A percentile compares a stretch with the other conserved stretches of the same genome.
Conservation (phyloP, 2,888 invertebrate genomes). For the Microplitis manilae region DNA sequence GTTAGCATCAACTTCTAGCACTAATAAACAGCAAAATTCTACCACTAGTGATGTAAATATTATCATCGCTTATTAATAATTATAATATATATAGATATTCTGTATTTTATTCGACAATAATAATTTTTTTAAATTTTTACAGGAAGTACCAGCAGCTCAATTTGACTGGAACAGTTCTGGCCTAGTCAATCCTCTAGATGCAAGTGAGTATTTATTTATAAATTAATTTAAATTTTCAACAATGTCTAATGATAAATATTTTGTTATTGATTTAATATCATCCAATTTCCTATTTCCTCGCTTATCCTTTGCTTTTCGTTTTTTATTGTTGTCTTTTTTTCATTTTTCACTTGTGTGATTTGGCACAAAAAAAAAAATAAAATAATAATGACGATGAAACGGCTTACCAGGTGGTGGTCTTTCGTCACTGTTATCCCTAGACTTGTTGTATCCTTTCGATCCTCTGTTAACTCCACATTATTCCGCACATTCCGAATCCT, state of each 20-base stretch:
- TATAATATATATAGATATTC: neutral
- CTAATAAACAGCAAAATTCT: constrained; percentile 49
- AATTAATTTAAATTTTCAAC: constrained; percentile 28
- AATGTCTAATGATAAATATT: constrained; percentile 51
- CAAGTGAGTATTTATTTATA: constrained; percentile 63
- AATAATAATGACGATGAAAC: neutral
- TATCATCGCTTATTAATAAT: neutral
- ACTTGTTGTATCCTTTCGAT: constrained; percentile 70
- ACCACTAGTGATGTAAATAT: constrained; percentile 59
- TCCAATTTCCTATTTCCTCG: constrained; percentile 41
- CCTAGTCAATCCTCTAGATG: constrained; percentile 81
- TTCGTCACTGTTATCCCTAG: constrained; percentile 69
- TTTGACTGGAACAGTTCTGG: constrained; percentile 85
- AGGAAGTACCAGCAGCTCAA: constrained; percentile 77
- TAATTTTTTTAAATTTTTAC: constrained; percentile 35
- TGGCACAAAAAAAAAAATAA: neutral
- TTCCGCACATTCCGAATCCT: constrained; percentile 70
- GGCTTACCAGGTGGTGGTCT: constrained; percentile 67
- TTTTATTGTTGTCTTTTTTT: neutral
- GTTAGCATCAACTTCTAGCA: constrained; percentile 44
- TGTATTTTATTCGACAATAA: neutral
- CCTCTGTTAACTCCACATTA: constrained; percentile 70
- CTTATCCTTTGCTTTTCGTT: constrained; percentile 34
- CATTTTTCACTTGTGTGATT: constrained; percentile 5
- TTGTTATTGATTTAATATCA: constrained; percentile 53